These are phyloP conservation scores for Gambelia wislizenii DNA, from an alignment of 2,797 vertebrate species.

Conservation along the genomic window DNA sequence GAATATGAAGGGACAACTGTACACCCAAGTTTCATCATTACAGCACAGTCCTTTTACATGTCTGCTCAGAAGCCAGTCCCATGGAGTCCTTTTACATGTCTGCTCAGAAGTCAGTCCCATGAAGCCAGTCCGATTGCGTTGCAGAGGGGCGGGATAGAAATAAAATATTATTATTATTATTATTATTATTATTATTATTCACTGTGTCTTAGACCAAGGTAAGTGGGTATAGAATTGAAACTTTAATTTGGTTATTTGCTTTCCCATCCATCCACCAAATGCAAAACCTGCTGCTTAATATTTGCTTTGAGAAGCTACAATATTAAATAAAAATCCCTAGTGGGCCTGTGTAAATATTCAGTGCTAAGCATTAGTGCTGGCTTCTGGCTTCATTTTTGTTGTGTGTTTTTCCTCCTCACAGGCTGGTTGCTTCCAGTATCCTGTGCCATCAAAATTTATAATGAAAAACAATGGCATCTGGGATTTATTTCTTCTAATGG, in stretches of 20 bases:
- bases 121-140: too few species aligned
- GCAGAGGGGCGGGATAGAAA: too few species aligned
- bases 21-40: neutral
- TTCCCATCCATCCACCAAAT: neutral
- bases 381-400: slow-evolving; percentile 29
- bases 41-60: neutral
- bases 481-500: slow-evolving; percentile 55
- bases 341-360: slow-evolving; percentile 35
- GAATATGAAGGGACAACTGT: too few species aligned
- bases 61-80: neutral
- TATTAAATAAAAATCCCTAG: slow-evolving; percentile 49
- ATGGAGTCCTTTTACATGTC: too few species aligned
- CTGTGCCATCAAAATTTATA: slow-evolving; percentile 40
- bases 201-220: neutral
- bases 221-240: neutral
- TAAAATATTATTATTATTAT: too few species aligned
- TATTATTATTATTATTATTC: too few species aligned
- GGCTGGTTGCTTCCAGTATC: slow-evolving; percentile 37
- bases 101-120: too few species aligned
- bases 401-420: neutral
- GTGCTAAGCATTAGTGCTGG: slow-evolving; percentile 9
- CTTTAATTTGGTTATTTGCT: neutral
- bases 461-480: slow-evolving; percentile 60
- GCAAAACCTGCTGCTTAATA: slow-evolving; percentile 30
- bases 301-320: slow-evolving; percentile 26